Percentiles rank a stretch among this genome's conserved stretches.
Evolutionary conservation across 2,797 vertebrate species (phyloP).

Genomic region (Ceryle rudis): DNA sequence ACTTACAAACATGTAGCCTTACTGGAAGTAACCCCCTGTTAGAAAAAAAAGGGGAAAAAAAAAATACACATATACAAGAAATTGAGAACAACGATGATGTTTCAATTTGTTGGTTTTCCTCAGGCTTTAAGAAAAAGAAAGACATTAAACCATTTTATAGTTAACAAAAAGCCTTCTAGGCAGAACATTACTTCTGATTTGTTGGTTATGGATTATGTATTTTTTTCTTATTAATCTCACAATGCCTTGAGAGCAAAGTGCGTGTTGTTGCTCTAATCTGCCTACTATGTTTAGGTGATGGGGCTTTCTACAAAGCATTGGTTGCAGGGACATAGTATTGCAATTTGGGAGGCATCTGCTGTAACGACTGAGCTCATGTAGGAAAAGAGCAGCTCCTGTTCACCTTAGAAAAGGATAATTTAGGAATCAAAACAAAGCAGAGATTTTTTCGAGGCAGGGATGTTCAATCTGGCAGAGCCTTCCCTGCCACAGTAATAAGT

Average conservation of each 20-base stretch:
- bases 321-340: background rate
- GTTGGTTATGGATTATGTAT: background rate
- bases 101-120: background rate
- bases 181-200: background rate
- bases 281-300: background rate
- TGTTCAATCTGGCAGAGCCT: background rate
- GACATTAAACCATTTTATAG: background rate
- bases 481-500: background rate
- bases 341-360: background rate
- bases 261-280: background rate
- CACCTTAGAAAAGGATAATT: background rate
- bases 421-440: background rate
- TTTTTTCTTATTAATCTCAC: background rate
- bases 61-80: background rate
- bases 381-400: background rate
- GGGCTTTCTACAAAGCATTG: background rate
- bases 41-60: accelerated
- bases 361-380: background rate
- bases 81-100: background rate
- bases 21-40: background rate
- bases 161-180: conserved; percentile 24
- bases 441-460: background rate
- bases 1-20: background rate
- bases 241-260: background rate
- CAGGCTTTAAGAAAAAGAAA: background rate